Evolutionary conservation across 2,113 vertebrate species (phyloP).

Genomic region (Trichechus manatus): DNA sequence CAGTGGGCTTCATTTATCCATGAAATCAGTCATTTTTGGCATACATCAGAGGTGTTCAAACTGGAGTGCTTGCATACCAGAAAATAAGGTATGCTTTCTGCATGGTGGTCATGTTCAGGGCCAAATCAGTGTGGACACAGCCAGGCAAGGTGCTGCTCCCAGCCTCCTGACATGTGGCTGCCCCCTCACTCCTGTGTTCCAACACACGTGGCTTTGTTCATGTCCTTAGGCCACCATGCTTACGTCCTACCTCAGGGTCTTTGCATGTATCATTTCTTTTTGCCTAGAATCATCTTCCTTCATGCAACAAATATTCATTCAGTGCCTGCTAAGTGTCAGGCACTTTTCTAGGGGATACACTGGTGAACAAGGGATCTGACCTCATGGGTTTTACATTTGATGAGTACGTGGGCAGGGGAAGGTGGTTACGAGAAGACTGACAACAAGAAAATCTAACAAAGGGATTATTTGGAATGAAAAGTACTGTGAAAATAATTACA

Average conservation of each 20-base stretch:
- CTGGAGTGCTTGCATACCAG: background rate
- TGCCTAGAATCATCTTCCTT: background rate
- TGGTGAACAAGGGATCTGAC: background rate
- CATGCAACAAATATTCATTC: background rate
- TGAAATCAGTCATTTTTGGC: background rate
- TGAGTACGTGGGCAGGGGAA: background rate
- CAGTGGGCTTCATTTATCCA: background rate
- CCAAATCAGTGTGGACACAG: background rate
- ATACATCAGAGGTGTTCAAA: background rate
- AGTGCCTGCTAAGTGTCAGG: too few relatives aligned
- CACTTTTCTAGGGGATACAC: background rate
- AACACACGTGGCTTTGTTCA: background rate
- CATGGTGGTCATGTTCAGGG: background rate
- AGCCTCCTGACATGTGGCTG: background rate
- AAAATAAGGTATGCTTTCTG: background rate
- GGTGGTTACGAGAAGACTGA: background rate
- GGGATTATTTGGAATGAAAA: background rate
- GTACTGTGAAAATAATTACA: background rate
- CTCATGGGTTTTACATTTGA: background rate
- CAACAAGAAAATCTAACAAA: background rate
- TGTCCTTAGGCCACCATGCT: background rate
- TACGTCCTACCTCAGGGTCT: background rate
- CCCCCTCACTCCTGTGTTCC: accelerated
- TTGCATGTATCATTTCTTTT: background rate
- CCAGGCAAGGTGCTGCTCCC: background rate